A percentile compares a stretch with the other conserved stretches of the same genome.
Evolutionary conservation across 2,113 vertebrate genomes (phyloP).

Genomic region (Chrysochloris asiatica): DNA sequence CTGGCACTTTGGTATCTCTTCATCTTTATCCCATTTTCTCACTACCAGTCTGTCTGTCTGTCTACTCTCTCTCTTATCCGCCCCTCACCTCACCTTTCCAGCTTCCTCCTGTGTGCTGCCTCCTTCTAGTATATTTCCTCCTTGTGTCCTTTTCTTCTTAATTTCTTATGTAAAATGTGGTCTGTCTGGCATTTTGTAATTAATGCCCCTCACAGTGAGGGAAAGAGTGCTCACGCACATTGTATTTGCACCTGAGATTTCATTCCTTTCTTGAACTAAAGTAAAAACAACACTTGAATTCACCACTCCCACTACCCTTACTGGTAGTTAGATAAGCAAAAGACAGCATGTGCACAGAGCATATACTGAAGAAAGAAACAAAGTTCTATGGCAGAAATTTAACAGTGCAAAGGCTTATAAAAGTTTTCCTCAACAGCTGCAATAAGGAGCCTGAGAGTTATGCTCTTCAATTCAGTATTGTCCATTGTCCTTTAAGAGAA

Average conservation of each 20-base stretch:
- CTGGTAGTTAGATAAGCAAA: background rate
- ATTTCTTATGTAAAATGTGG: background rate
- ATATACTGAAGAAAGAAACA: no score
- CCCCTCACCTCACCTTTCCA: no score
- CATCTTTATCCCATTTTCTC: background rate
- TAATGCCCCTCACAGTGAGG: background rate
- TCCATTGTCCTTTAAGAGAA: background rate
- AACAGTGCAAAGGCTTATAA: no score
- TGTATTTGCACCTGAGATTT: no score
- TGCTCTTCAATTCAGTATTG: background rate
- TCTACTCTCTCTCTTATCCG: fast-evolving
- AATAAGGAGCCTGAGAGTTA: background rate
- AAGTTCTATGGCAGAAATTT: no score
- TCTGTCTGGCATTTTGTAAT: background rate
- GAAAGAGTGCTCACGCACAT: background rate
- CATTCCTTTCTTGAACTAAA: background rate
- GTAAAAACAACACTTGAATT: background rate
- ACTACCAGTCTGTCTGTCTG: background rate
- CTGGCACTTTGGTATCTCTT: background rate
- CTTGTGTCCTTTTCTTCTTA: background rate
- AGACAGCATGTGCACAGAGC: background rate
- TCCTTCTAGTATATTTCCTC: background rate
- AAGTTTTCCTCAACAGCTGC: no score
- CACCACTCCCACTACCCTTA: background rate
- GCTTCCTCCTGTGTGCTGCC: background rate